Percentiles rank a stretch among this genome's conserved stretches.
Evolutionary conservation across 2,113 vertebrate species (phyloP).

Genomic region (Budorcas taxicolor): DNA sequence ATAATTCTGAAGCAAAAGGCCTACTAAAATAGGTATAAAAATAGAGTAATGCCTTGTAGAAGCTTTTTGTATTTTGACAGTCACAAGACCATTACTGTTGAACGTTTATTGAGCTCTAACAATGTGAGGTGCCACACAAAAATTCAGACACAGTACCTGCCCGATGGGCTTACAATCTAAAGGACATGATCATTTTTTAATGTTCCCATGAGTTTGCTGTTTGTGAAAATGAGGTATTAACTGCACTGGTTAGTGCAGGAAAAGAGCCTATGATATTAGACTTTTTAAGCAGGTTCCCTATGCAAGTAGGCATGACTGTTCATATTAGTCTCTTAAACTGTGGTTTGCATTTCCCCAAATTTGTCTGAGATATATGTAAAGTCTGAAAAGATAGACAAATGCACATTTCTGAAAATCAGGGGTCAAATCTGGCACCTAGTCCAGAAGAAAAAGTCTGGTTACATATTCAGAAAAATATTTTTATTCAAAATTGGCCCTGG

Average conservation of each 20-base stretch:
- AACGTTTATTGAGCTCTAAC: constrained; percentile 63
- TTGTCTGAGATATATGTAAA: background rate
- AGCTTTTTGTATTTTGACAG: constrained; percentile 18
- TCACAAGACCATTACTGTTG: constrained; percentile 43
- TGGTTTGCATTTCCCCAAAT: background rate
- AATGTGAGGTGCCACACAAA: constrained; percentile 38
- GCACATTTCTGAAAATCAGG: constrained; percentile 7
- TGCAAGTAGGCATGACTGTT: background rate
- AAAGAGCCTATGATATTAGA: background rate
- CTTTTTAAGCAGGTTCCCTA: background rate
- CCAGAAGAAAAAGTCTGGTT: constrained; percentile 2
- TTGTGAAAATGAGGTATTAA: constrained; percentile 57
- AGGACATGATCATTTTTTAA: background rate
- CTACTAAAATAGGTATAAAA: background rate
- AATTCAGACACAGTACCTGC: constrained; percentile 57
- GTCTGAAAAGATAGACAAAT: constrained; percentile 21
- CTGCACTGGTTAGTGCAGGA: constrained; percentile 1
- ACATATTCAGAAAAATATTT: constrained; percentile 20
- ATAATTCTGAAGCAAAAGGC: background rate
- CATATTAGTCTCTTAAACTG: background rate
- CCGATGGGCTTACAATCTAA: constrained; percentile 58
- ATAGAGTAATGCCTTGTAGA: background rate
- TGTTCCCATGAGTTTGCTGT: constrained; percentile 21
- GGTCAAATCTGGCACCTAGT: constrained; percentile 14
- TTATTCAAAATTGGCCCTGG: constrained; percentile 6